A percentile compares a stretch with the other conserved stretches of the same genome.
These are phyloP conservation scores for Pocota personata DNA, from an alignment of 2,888 invertebrate genomes.

Conservation along the genomic window DNA sequence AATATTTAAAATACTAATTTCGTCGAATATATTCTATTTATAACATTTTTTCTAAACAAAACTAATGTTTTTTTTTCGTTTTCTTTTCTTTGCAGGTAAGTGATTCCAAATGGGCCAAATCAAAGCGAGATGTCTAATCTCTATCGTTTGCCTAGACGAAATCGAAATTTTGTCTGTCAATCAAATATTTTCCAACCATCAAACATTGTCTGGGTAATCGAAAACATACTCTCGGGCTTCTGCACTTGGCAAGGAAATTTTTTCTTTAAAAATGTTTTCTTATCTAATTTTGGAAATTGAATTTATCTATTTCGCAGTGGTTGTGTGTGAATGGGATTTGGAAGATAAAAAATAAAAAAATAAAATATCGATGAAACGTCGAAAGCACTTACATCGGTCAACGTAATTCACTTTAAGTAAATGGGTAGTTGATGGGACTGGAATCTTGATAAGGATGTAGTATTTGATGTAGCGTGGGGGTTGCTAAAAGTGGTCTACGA, in stretches of 20 bases:
- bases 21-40: slow-evolving; percentile 11
- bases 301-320: background rate
- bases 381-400: slow-evolving; percentile 2
- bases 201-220: slow-evolving; percentile 48
- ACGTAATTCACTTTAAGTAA: background rate
- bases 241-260: slow-evolving; percentile 14
- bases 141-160: slow-evolving; percentile 16
- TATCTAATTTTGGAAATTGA: slow-evolving; percentile 32
- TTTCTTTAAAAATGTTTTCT: background rate
- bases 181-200: slow-evolving; percentile 26
- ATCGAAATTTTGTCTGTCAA: slow-evolving; percentile 53
- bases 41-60: slow-evolving; percentile 3
- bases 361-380: background rate
- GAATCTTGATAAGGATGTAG: background rate
- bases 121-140: slow-evolving; percentile 52
- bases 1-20: slow-evolving; percentile 19
- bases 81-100: slow-evolving; percentile 67
- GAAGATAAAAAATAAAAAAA: background rate
- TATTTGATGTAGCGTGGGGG: background rate
- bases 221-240: slow-evolving; percentile 12
- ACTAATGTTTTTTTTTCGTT: slow-evolving; percentile 32
- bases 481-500: background rate
- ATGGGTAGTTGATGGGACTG: background rate
- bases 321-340: background rate
- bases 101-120: slow-evolving; percentile 47